phyloP scores from a whole-genome alignment of 2,113 vertebrate species.

The Cynocephalus volans region DNA sequence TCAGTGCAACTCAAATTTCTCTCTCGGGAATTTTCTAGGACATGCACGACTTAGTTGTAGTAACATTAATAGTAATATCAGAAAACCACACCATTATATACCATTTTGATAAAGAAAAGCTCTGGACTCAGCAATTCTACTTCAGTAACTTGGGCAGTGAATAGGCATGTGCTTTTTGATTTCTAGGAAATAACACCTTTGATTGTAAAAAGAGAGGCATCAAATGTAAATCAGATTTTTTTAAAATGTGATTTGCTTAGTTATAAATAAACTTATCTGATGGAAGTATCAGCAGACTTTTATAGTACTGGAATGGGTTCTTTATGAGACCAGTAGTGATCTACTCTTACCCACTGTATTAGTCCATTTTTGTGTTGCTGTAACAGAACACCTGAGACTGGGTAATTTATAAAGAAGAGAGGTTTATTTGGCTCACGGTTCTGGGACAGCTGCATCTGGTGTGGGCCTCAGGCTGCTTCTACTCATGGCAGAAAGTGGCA shows the following conservation, averaged over 20 bases:
- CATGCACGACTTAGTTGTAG: background rate
- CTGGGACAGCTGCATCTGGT: too few relatives aligned
- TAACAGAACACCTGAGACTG: too few relatives aligned
- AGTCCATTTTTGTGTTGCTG: too few relatives aligned
- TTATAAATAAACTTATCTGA: too few relatives aligned
- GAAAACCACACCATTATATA: constrained; percentile 37
- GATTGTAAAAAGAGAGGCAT: background rate
- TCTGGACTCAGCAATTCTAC: background rate
- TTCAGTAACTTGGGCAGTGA: background rate
- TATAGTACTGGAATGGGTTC: background rate
- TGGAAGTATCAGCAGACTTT: background rate
- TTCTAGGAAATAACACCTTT: background rate
- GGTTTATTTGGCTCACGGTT: too few relatives aligned
- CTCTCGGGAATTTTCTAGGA: constrained; percentile 55
- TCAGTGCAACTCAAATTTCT: constrained; percentile 16
- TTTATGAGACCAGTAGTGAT: background rate
- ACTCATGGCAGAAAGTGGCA: too few relatives aligned
- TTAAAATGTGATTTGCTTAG: background rate
- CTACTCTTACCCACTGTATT: accelerated
- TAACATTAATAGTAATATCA: constrained; percentile 63
- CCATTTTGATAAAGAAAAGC: background rate
- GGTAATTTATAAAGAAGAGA: too few relatives aligned
- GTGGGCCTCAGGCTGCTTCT: too few relatives aligned
- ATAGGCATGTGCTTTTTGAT: background rate
- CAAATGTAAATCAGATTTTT: background rate